Percentiles rank a stretch among this genome's conserved stretches.
These are phyloP conservation scores for Guaruba guarouba DNA, from an alignment of 2,113 vertebrate species.

Conservation along the genomic window DNA sequence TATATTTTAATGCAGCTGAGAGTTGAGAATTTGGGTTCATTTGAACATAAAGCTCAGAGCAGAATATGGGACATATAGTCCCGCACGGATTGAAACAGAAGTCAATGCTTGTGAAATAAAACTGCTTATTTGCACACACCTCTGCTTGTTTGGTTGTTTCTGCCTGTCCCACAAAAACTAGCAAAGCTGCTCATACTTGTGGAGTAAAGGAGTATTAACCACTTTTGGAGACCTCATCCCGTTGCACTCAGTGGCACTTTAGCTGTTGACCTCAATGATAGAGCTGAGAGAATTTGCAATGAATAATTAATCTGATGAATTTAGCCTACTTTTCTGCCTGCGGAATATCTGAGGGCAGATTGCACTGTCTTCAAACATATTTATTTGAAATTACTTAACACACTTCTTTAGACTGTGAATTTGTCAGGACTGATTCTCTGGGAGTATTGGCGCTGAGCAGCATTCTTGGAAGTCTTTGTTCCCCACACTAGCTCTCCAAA, in stretches of 20 bases:
- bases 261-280: constrained; percentile 55
- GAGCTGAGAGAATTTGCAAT: constrained; percentile 54
- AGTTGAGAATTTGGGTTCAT: constrained; percentile 4
- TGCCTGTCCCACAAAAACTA: constrained; percentile 19
- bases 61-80: constrained; percentile 30
- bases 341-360: constrained; percentile 48
- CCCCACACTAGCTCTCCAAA: neutral
- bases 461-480: neutral
- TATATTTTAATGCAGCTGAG: neutral
- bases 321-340: constrained; percentile 67
- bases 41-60: constrained; percentile 6
- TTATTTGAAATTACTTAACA: constrained; percentile 59
- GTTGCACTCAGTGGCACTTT: constrained; percentile 4
- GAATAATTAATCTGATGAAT: constrained; percentile 68
- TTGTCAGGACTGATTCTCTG: neutral
- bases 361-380: constrained; percentile 28
- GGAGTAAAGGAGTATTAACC: neutral
- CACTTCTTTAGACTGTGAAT: neutral
- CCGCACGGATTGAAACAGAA: neutral
- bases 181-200: neutral
- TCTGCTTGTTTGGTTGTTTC: constrained; percentile 46
- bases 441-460: neutral
- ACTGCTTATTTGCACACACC: neutral
- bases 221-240: neutral
- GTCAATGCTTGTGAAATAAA: constrained; percentile 5